Evolutionary conservation across 2,888 invertebrate genomes (phyloP).

Genomic region (Eupelmus urozonus): DNA sequence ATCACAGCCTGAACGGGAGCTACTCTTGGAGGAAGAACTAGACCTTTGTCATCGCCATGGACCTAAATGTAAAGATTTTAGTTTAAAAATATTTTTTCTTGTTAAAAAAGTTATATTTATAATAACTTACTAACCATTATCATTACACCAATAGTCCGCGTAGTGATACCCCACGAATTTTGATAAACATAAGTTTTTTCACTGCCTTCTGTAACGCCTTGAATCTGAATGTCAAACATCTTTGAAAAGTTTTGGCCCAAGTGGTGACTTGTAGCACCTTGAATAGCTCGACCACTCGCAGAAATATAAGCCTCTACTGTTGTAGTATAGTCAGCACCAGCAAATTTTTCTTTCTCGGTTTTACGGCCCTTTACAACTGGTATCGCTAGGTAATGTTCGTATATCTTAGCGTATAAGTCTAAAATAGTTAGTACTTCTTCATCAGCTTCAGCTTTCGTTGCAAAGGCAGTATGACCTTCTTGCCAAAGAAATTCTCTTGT

Average conservation of each 20-base stretch:
- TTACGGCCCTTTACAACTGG: slow-evolving; percentile 97
- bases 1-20: slow-evolving; percentile 92
- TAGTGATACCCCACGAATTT: slow-evolving; percentile 99
- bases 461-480: slow-evolving; percentile 98
- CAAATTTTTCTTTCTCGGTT: slow-evolving; percentile 99
- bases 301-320: slow-evolving; percentile 98
- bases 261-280: slow-evolving; percentile 98
- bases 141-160: slow-evolving; percentile 95
- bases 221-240: slow-evolving; percentile 98
- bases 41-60: slow-evolving; percentile 97
- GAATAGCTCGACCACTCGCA: slow-evolving; percentile 95
- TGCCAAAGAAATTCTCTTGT: slow-evolving; percentile 99
- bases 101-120: slow-evolving; percentile 6
- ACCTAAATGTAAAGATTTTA: slow-evolving; percentile 74
- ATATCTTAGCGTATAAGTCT: slow-evolving; percentile 93
- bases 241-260: slow-evolving; percentile 99
- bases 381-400: slow-evolving; percentile 93
- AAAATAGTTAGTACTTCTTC: slow-evolving; percentile 91
- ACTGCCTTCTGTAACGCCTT: slow-evolving; percentile 91
- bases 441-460: slow-evolving; percentile 89
- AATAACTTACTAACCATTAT: slow-evolving; percentile 80
- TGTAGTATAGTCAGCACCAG: slow-evolving; percentile 97
- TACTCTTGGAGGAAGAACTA: slow-evolving; percentile 96
- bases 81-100: neutral
- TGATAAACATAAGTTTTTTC: slow-evolving; percentile 94